Evolutionary conservation across 2,113 vertebrate species (phyloP).

Genomic region (Periophthalmus modestus): DNA sequence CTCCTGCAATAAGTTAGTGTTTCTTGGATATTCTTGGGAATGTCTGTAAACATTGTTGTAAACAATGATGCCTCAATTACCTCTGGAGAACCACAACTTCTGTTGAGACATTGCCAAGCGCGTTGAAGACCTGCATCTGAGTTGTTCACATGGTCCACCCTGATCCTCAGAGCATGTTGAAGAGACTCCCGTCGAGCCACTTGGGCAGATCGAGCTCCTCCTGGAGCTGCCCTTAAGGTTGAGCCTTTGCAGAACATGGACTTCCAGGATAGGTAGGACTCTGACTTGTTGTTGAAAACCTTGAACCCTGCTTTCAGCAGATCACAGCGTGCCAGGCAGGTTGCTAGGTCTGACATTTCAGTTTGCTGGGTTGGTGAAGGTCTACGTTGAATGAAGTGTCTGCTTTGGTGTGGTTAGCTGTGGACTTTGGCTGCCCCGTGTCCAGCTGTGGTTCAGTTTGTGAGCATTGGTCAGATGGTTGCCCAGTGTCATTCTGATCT

Average conservation of each 20-base stretch:
- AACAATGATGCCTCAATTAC: background rate
- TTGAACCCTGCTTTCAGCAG: background rate
- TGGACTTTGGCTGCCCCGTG: background rate
- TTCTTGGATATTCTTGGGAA: background rate
- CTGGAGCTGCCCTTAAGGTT: background rate
- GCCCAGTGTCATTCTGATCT: background rate
- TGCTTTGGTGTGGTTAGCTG: background rate
- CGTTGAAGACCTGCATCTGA: background rate
- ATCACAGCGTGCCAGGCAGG: background rate
- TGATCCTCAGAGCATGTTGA: background rate
- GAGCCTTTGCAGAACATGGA: background rate
- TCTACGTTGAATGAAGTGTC: background rate
- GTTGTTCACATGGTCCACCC: background rate
- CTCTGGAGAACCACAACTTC: background rate
- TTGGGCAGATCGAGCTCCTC: background rate
- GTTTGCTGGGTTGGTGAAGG: background rate
- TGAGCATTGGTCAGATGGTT: background rate
- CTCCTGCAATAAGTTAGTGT: too few relatives aligned
- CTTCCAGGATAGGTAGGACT: constrained; percentile 1
- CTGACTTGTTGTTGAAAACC: background rate
- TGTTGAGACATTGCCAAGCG: background rate
- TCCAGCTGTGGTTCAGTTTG: background rate
- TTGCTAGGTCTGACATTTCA: constrained; percentile 4
- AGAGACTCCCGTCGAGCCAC: background rate
- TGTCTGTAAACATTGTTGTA: background rate